Percentiles rank a stretch among this genome's conserved stretches.
These are phyloP conservation scores for Corythoichthys intestinalis DNA, from an alignment of 2,113 vertebrate genomes.

Conservation along the genomic window DNA sequence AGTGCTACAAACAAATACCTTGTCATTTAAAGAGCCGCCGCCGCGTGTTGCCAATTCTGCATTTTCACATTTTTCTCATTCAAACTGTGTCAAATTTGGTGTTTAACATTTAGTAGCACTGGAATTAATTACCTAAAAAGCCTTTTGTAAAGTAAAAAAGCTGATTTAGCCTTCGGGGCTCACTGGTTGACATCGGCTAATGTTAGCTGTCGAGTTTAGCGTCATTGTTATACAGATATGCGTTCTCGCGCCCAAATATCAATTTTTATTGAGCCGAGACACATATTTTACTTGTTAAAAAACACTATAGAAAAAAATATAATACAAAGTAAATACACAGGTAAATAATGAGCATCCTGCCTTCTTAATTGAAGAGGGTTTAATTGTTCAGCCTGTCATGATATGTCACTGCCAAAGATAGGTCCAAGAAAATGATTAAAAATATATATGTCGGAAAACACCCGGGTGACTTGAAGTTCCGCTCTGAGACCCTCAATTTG, in stretches of 20 bases:
- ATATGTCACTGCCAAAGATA: neutral
- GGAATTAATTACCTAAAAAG: neutral
- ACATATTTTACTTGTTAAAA: neutral
- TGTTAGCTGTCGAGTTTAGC: conserved; percentile 39
- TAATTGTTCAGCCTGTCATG: neutral
- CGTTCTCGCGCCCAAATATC: neutral
- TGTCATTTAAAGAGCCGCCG: conserved; percentile 22
- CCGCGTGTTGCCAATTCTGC: neutral
- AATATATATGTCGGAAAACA: too few relatives aligned
- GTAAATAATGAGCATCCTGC: neutral
- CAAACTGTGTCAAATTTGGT: neutral
- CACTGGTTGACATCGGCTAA: conserved; percentile 2
- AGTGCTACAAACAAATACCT: conserved; percentile 63
- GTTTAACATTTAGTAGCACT: neutral
- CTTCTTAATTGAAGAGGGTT: neutral
- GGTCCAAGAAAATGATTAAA: neutral
- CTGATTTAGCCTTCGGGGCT: conserved; percentile 2
- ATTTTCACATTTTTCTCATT: neutral
- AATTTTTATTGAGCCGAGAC: neutral
- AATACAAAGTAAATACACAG: neutral
- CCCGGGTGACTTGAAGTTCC: too few relatives aligned
- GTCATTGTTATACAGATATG: neutral
- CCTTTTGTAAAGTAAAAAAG: neutral
- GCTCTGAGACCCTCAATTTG: too few relatives aligned
- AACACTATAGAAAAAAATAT: neutral